Base-by-base conservation (phyloP, 2,797 vertebrate genomes). In the Coluber constrictor region DNA sequence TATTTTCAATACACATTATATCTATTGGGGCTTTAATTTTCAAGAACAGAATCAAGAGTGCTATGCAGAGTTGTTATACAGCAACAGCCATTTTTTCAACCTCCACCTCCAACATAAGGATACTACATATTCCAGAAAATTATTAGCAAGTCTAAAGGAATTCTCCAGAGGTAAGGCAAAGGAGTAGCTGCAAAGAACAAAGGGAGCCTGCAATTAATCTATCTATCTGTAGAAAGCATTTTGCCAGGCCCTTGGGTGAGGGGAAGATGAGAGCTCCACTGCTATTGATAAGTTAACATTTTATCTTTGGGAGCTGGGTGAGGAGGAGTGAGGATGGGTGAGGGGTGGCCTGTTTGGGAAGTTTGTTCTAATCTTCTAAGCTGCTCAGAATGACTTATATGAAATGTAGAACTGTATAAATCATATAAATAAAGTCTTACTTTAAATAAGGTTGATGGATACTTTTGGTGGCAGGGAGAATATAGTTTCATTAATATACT, bases 401-500 rank as follows among this genome's bases (percentile, higher is more conserved):
- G 5, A 70, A 15, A 70, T 32, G n/a, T n/a, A 16, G 13, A 6
- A 18, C 66, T 70, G n/a, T 16, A 32, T 70, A 70, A 70, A 70
- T n/a, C 63, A 16, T 16, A 70, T 70, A 16, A 70, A 70, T 70
- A 16, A 70, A 32, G 13, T 15, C 66, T 16, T 32, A 32, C 2
- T 70, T 70, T 32, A 32, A 32, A 32, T 70, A 43, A 37, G 37
- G 6, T 3, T 27, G 37, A 88, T 37, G 29, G 25, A 60, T 89
- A 20, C 12, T 43, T 66, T 70, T 16, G 29, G 27, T n/a, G 15
- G 13, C 0, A 1, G 66, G 12, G 7, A 37, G 23, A 25, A 37
- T 51, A 86, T 2, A 20, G 27, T 93, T 37, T 23, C 63, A 23
- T 91, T 95, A 91, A 83, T 92, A 56, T 27, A 92, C 87, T 86